A percentile compares a stretch with the other conserved stretches of the same genome.
phyloP scores from a whole-genome alignment of 2,113 vertebrate genomes.

The Leucopternis melanops region DNA sequence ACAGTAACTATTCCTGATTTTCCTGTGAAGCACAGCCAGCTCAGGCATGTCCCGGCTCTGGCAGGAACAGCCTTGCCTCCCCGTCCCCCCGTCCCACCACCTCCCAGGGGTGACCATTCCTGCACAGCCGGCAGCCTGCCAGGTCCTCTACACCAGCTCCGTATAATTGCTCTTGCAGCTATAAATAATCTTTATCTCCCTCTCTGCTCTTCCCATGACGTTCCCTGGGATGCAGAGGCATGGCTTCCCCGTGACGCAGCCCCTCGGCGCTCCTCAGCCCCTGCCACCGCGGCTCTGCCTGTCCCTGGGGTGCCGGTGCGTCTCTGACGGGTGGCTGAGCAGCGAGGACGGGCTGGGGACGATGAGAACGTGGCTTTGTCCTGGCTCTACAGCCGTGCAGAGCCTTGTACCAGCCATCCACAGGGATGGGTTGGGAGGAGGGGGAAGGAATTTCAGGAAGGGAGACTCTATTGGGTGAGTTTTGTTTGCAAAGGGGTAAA shows the following conservation, averaged over 20 bases:
- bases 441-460: neutral
- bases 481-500: neutral
- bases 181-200: neutral
- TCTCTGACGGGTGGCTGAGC: neutral
- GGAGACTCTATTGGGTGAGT: neutral
- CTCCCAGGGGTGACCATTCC: neutral
- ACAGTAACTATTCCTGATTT: neutral
- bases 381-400: neutral
- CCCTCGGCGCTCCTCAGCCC: neutral
- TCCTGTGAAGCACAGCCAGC: neutral
- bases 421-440: neutral
- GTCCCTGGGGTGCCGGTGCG: neutral
- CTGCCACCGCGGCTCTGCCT: neutral
- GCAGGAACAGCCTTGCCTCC: neutral
- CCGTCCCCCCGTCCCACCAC: neutral
- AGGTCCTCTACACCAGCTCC: neutral
- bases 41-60: rapidly evolving
- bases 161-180: neutral
- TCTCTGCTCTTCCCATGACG: neutral
- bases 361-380: neutral
- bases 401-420: rapidly evolving
- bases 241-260: neutral
- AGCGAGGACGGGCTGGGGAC: neutral
- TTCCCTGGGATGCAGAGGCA: neutral
- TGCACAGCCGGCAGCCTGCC: neutral